These are phyloP conservation scores for Hedya salicella DNA, from an alignment of 2,888 invertebrate species.

Conservation along the genomic window DNA sequence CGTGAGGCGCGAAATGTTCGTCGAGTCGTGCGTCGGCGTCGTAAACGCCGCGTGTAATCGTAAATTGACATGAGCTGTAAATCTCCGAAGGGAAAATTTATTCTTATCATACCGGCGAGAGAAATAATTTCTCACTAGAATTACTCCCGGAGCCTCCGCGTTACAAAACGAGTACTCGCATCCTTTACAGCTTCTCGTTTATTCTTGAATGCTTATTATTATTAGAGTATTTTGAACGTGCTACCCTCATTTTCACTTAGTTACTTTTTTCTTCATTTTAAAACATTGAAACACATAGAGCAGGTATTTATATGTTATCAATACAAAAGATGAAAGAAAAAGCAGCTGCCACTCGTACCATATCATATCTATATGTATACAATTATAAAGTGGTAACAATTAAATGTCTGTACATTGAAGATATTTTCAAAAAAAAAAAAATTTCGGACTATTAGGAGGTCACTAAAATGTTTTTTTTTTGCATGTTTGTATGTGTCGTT, in stretches of 20 bases:
- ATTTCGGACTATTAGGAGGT: too few relatives aligned
- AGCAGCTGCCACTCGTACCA: neutral
- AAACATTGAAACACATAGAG: neutral
- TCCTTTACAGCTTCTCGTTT: conserved; percentile 13
- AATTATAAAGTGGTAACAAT: too few relatives aligned
- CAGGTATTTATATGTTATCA: too few relatives aligned
- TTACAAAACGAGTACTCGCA: conserved; percentile 14
- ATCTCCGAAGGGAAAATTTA: conserved; percentile 27
- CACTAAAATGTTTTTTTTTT: too few relatives aligned
- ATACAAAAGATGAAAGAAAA: neutral
- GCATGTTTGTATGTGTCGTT: too few relatives aligned
- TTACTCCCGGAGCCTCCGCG: neutral
- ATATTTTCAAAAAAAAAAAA: too few relatives aligned
- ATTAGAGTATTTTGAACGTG: neutral
- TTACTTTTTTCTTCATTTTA: neutral
- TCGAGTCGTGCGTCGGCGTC: conserved; percentile 37
- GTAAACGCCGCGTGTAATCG: conserved; percentile 45
- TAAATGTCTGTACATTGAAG: too few relatives aligned
- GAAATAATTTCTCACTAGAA: conserved; percentile 19
- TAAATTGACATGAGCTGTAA: conserved; percentile 43
- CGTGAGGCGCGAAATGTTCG: conserved; percentile 45
- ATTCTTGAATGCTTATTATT: neutral
- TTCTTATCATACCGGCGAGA: conserved; percentile 23
- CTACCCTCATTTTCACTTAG: neutral
- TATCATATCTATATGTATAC: too few relatives aligned